Conservation (phyloP, 1,140 invertebrate genomes). For the Drosophila kohkoa region DNA sequence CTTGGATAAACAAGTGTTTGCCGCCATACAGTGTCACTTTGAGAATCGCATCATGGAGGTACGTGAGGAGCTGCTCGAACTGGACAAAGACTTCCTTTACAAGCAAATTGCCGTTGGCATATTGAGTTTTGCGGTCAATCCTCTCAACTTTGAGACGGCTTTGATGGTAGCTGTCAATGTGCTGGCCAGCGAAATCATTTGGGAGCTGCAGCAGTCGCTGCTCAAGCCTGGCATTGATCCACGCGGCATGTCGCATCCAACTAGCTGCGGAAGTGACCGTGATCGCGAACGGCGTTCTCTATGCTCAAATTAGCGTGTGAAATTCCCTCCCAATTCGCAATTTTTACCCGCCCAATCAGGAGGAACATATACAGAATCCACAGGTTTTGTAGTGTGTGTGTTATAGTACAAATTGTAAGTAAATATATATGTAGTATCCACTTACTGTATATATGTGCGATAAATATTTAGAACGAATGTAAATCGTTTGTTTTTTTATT, state of each 20-base stretch:
- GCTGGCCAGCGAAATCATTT: conserved; percentile 66
- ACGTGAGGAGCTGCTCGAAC: conserved; percentile 67
- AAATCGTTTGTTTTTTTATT: neutral
- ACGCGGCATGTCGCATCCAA: conserved; percentile 55
- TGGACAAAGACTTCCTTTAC: conserved; percentile 66
- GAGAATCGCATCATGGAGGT: conserved; percentile 79
- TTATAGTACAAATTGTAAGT: conserved; percentile 3
- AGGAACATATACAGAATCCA: conserved; percentile 13
- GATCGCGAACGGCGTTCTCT: conserved; percentile 55
- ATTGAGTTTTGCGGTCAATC: conserved; percentile 66
- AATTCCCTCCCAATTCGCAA: neutral
- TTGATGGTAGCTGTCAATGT: conserved; percentile 69
- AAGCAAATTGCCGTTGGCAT: conserved; percentile 69
- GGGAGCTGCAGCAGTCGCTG: conserved; percentile 66
- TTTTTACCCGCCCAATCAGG: neutral
- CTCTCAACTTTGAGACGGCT: conserved; percentile 66
- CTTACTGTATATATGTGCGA: conserved; percentile 16
- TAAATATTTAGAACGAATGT: neutral
- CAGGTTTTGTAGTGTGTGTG: conserved; percentile 14
- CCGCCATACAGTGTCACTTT: conserved; percentile 75
- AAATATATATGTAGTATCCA: conserved; percentile 1
- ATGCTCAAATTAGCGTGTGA: conserved; percentile 37
- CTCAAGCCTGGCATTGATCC: conserved; percentile 68
- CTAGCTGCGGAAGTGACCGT: conserved; percentile 60
- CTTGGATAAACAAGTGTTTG: conserved; percentile 73